Percentiles rank a stretch among this genome's conserved stretches.
Evolutionary conservation across 2,888 invertebrate genomes (phyloP).

Genomic region (Scrobipalpa atriplicella): DNA sequence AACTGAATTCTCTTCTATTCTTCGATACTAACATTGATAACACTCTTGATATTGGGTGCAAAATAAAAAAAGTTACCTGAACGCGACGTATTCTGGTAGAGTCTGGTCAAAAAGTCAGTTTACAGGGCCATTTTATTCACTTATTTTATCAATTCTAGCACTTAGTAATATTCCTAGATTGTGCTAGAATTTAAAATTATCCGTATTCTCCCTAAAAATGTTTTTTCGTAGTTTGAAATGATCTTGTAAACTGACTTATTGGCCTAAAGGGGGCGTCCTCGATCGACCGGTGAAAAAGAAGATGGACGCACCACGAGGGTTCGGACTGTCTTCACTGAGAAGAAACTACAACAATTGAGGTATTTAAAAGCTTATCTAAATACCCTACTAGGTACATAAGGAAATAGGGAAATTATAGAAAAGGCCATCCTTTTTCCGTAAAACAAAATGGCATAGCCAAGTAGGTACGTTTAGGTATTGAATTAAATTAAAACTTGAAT

Average conservation of each 20-base stretch:
- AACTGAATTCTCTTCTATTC: neutral
- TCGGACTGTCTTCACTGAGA: conserved; percentile 27
- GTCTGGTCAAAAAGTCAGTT: conserved; percentile 9
- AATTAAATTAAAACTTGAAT: too few species aligned
- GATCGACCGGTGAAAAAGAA: neutral
- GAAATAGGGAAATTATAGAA: neutral
- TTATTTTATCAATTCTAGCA: neutral
- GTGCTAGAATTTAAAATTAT: neutral
- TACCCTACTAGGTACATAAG: neutral
- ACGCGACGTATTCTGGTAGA: neutral
- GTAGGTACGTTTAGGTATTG: too few species aligned
- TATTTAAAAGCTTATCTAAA: neutral
- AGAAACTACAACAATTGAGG: conserved; percentile 18
- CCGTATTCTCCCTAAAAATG: neutral
- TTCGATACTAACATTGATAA: neutral
- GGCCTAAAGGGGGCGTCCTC: neutral
- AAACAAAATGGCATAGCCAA: too few species aligned
- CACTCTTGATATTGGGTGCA: neutral
- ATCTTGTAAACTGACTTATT: conserved; percentile 11
- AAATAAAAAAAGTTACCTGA: neutral
- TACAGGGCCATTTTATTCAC: neutral
- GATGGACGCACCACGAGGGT: neutral
- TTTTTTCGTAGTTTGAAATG: neutral
- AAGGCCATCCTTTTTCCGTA: too few species aligned
- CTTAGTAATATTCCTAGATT: neutral